Base-by-base conservation (phyloP, 1,140 invertebrate genomes). In the Euglossa dilemma region DNA sequence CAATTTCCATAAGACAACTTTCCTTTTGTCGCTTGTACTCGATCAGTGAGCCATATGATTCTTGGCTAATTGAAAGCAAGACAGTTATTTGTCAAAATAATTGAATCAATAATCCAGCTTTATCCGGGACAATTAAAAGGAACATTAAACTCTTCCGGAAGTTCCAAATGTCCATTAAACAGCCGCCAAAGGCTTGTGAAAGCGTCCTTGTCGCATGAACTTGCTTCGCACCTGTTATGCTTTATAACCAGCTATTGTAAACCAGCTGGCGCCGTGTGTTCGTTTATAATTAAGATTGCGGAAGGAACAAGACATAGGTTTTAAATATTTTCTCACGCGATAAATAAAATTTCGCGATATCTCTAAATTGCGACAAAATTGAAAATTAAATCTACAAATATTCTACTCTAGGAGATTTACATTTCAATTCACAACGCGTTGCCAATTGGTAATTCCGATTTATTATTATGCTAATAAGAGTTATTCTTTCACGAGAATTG, bases 141-240 rank as follows among this genome's bases (percentile, higher is more conserved):
- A 43, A 54, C n/a, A 50, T 80, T 64, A 63, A 73, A 54, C 47
- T 54, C 18, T 20, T 54, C 20, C n/a, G 8, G 52, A 43, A 50
- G 45, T 71, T 52, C 20, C 11, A 18, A 36, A 71, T 36, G 56
- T 47, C 28, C 57, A 73, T 80, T 73, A 80, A 80, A 63, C 66
- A 85, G 52, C 67, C 64, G 54, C 63, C 73, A 28, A 56, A 84
- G 71, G 75, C 75, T 78, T 77, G 91, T 90, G 92, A 93, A 92
- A 93, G 92, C 90, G 92, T 90, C 91, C 92, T 93, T 92, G 92
- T 89, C 86, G 83, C 86, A 90, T 93, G 92, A 92, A 92, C 92
- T 93, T 93, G 90, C 69, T 59, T 36, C 47, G 84, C 36, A 57
- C 18, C 73, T 70, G 79, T 88, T 88, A 85, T 87, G 86, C 83